Evolutionary conservation across 2,113 vertebrate genomes (phyloP).

Genomic region (Sus scrofa): T2T-Sscrofa CM000825.6:47049001-47049500

Average conservation of each 20-base stretch:
- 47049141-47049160: neutral
- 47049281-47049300: too few species aligned
- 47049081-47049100: neutral
- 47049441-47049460: neutral
- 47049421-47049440: neutral
- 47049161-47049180: neutral
- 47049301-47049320: neutral
- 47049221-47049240: neutral
- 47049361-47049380: neutral
- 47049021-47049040: neutral
- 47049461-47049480: neutral
- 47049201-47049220: too few species aligned
- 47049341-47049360: neutral
- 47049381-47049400: neutral
- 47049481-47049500: neutral
- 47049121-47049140: neutral
- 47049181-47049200: neutral
- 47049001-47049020: neutral
- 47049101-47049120: neutral
- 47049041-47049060: neutral
- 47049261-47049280: neutral
- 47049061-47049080: neutral
- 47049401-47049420: neutral
- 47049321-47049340: neutral
- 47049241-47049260: too few species aligned